Conservation (phyloP, 2,888 invertebrate species). For the Mimas tiliae region DNA sequence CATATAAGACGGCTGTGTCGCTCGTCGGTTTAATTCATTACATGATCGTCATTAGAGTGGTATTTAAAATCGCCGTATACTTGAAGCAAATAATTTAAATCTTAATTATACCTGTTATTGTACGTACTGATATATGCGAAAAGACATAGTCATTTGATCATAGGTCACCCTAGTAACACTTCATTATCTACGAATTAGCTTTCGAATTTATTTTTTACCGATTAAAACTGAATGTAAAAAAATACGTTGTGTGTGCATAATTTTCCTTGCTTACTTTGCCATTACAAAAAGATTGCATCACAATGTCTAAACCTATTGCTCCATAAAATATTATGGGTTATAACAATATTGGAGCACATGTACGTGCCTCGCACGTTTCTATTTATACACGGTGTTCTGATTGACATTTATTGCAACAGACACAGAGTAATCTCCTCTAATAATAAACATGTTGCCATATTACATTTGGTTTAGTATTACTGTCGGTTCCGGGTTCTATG, state of each 20-base stretch:
- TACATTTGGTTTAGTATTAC: conserved; percentile 21
- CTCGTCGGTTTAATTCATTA: not conserved
- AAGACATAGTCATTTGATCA: too few relatives aligned
- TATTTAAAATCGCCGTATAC: not conserved
- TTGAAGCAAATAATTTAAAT: too few relatives aligned
- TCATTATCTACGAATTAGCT: too few relatives aligned
- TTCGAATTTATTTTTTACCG: too few relatives aligned
- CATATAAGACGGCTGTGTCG: conserved; percentile 6
- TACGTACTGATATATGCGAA: too few relatives aligned
- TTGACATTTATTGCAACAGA: conserved; percentile 45
- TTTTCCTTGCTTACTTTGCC: too few relatives aligned
- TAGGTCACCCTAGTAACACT: too few relatives aligned
- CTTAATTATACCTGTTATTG: too few relatives aligned
- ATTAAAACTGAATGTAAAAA: too few relatives aligned
- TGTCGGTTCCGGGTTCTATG: not conserved
- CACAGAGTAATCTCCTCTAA: conserved; percentile 34
- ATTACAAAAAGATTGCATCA: not conserved
- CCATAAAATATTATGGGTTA: conserved; percentile 28
- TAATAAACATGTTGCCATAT: conserved; percentile 35
- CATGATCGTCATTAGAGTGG: not conserved
- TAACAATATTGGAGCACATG: conserved; percentile 30
- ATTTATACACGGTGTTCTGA: conserved; percentile 42
- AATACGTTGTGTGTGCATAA: too few relatives aligned
- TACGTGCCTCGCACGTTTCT: conserved; percentile 33
- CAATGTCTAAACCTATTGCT: not conserved